Conservation (phyloP, 2,113 vertebrate species). For the Cercocebus atys region DNA sequence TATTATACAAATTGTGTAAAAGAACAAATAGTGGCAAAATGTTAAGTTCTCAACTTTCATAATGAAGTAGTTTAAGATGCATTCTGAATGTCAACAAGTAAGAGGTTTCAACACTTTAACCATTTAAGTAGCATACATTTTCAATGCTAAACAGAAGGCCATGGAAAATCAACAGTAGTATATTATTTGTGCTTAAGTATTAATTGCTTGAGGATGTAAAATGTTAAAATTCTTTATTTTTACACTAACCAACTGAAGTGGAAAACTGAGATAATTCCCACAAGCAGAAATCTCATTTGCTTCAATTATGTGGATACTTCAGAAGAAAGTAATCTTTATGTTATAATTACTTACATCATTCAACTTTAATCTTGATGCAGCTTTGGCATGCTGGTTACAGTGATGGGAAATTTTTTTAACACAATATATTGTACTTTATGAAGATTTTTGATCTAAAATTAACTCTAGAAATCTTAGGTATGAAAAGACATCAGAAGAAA, state of each 20-base stretch:
- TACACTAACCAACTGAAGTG: not conserved
- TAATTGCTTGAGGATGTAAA: constrained; percentile 34
- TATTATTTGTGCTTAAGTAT: not conserved
- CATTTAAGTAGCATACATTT: not conserved
- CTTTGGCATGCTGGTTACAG: not conserved
- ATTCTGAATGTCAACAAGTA: not conserved
- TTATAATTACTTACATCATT: constrained; percentile 25
- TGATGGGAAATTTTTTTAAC: not conserved
- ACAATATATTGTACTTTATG: not conserved
- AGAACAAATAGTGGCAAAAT: not conserved
- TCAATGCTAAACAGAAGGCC: not conserved
- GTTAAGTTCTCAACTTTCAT: not conserved
- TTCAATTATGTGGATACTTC: not conserved
- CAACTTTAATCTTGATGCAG: not conserved
- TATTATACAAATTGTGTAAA: constrained; percentile 14
- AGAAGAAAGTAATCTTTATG: constrained; percentile 38
- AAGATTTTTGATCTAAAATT: not conserved
- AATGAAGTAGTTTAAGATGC: not conserved
- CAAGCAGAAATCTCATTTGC: not conserved
- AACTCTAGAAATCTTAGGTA: not conserved
- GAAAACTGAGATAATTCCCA: constrained; percentile 47
- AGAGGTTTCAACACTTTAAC: not conserved
- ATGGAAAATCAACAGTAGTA: not conserved
- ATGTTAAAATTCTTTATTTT: constrained; percentile 30
- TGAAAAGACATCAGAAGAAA: not conserved